phyloP scores from a whole-genome alignment of 2,797 vertebrate species.

The Gambelia wislizenii region DNA sequence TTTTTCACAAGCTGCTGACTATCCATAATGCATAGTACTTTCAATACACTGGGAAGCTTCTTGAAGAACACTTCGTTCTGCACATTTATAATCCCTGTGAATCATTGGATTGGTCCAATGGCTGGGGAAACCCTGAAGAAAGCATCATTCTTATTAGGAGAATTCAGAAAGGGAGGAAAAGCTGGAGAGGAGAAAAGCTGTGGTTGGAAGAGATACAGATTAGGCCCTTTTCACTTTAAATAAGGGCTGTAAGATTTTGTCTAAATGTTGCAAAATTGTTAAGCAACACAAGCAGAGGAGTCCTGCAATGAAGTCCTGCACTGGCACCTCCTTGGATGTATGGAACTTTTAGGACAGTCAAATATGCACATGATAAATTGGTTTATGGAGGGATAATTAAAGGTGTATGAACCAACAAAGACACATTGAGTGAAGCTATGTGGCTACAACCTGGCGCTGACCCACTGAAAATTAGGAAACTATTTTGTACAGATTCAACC shows the following conservation, averaged over 20 bases:
- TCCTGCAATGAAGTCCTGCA: too few relatives aligned
- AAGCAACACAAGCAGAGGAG: too few relatives aligned
- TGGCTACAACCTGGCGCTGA: conserved; percentile 70
- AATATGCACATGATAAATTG: conserved; percentile 15
- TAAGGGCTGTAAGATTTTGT: too few relatives aligned
- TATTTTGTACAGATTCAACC: conserved; percentile 69
- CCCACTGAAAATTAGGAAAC: conserved; percentile 74
- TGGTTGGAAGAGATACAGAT: too few relatives aligned
- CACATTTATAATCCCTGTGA: too few relatives aligned
- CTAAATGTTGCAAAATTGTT: too few relatives aligned
- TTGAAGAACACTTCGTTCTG: conserved; percentile 3
- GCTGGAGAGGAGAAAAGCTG: too few relatives aligned
- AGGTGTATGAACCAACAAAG: neutral
- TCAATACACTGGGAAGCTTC: conserved; percentile 7
- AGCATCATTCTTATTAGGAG: too few relatives aligned
- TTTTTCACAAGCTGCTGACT: neutral
- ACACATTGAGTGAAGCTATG: conserved; percentile 45
- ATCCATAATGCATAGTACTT: accelerated
- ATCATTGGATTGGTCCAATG: too few relatives aligned
- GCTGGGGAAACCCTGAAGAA: too few relatives aligned
- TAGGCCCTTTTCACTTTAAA: too few relatives aligned
- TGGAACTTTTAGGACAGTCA: conserved; percentile 3
- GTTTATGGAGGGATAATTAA: neutral
- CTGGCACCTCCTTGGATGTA: too few relatives aligned
- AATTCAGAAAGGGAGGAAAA: neutral